A percentile compares a stretch with the other conserved stretches of the same genome.
Conservation (phyloP, 2,888 invertebrate genomes). For the Lepidochrysops patricia region DNA sequence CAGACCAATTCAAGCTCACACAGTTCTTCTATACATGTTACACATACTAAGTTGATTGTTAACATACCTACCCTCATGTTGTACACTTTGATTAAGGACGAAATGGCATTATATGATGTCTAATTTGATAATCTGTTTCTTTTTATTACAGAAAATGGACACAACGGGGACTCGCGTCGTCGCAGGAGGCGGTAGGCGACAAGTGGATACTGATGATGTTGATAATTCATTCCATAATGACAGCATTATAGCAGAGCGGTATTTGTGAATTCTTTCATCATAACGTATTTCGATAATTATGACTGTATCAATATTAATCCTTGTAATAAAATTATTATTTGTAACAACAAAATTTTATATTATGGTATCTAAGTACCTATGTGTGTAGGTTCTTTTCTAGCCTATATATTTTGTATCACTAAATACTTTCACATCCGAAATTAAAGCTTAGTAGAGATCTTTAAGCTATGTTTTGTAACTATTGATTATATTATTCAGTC, state of each 20-base stretch:
- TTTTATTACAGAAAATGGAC: slow-evolving; percentile 63
- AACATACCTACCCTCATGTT: slow-evolving; percentile 18
- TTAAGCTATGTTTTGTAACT: too few relatives aligned
- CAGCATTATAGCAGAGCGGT: slow-evolving; percentile 6
- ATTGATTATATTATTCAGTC: too few relatives aligned
- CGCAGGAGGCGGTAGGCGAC: slow-evolving; percentile 58
- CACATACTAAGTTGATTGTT: slow-evolving; percentile 24
- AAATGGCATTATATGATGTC: background rate
- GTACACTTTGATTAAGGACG: background rate
- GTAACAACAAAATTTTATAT: background rate
- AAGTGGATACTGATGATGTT: slow-evolving; percentile 22
- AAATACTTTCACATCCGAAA: too few relatives aligned
- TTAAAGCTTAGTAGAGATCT: too few relatives aligned
- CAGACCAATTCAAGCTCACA: slow-evolving; percentile 65
- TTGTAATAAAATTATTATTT: too few relatives aligned
- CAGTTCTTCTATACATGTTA: slow-evolving; percentile 25
- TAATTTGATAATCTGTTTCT: background rate
- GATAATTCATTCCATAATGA: slow-evolving; percentile 40
- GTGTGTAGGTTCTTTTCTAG: too few relatives aligned
- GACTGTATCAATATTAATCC: background rate
- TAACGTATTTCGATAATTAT: background rate
- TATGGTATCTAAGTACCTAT: too few relatives aligned
- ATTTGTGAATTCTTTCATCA: slow-evolving; percentile 5
- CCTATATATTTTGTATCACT: too few relatives aligned
- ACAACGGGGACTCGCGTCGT: slow-evolving; percentile 66